These are phyloP conservation scores for Pantherophis guttatus DNA, from an alignment of 2,113 vertebrate genomes.

Conservation along the genomic window DNA sequence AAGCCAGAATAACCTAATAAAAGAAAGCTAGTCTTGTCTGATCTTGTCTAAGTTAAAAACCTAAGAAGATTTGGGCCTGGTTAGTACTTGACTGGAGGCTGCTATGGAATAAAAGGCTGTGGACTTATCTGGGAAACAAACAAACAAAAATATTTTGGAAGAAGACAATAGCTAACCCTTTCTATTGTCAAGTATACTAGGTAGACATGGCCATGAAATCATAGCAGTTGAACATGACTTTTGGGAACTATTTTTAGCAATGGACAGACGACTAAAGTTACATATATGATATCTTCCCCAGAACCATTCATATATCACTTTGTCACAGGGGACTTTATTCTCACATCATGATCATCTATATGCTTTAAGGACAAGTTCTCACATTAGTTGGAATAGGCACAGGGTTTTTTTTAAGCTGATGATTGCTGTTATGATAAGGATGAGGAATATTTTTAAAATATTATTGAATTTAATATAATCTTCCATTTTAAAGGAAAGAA, in stretches of 20 bases:
- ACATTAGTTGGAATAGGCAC: background rate
- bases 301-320: background rate
- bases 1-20: background rate
- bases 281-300: background rate
- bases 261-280: background rate
- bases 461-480: background rate
- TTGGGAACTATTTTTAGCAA: background rate
- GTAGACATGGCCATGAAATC: too few relatives aligned
- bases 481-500: background rate
- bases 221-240: background rate
- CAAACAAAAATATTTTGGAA: too few relatives aligned
- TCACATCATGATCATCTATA: background rate
- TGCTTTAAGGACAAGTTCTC: background rate
- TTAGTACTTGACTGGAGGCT: background rate
- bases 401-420: background rate
- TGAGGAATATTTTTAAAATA: background rate
- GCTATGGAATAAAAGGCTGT: too few relatives aligned
- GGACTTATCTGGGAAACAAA: too few relatives aligned
- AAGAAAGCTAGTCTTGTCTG: background rate
- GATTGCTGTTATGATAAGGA: background rate
- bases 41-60: background rate
- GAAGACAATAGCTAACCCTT: too few relatives aligned
- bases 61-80: background rate
- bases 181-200: too few relatives aligned
- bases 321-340: background rate